Conservation (phyloP, 2,888 invertebrate species). For the Cyclophora punctaria region DNA sequence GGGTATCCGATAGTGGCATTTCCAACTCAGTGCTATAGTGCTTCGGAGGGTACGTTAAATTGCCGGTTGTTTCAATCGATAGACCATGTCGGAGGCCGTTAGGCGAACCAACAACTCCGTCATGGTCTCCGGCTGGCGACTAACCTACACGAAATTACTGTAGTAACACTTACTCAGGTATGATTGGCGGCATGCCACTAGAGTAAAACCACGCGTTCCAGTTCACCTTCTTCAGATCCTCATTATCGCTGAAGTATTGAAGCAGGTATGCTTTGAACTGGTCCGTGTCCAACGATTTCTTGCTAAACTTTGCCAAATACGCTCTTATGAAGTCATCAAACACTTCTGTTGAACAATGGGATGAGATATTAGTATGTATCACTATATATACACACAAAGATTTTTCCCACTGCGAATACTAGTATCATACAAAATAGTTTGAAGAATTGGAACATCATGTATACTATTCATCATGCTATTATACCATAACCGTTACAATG, state of each 20-base stretch:
- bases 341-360: slow-evolving; percentile 30
- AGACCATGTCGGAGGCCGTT: no score
- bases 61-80: no score
- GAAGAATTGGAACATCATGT: no score
- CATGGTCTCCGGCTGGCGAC: neutral
- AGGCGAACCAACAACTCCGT: neutral
- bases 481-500: no score
- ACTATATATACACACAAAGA: no score
- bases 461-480: no score
- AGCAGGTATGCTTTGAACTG: slow-evolving; percentile 85
- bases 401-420: no score
- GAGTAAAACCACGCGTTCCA: slow-evolving; percentile 89
- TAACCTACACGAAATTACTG: neutral
- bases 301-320: slow-evolving; percentile 87
- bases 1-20: no score
- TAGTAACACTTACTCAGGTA: slow-evolving; percentile 79
- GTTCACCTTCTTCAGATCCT: slow-evolving; percentile 78
- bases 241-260: slow-evolving; percentile 78
- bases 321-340: slow-evolving; percentile 90
- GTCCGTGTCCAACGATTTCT: slow-evolving; percentile 87
- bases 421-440: no score
- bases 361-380: no score
- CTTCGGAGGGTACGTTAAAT: no score
- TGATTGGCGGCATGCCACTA: slow-evolving; percentile 91
- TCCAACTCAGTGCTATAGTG: no score